Conservation (phyloP, 92 coral and sea anemone genomes). For the Micromussa lordhowensis region DNA sequence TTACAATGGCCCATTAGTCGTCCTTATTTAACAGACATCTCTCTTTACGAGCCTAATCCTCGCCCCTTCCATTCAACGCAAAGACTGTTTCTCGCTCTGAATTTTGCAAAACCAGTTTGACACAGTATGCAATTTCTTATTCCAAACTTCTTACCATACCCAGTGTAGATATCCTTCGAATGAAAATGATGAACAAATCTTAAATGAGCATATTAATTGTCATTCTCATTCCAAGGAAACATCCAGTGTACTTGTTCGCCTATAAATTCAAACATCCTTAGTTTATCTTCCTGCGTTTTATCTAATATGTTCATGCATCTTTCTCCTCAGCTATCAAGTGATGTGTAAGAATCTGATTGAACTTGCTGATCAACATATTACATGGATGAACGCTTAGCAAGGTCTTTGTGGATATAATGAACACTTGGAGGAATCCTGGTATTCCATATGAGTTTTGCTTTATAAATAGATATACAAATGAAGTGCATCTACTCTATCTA, state of each 20-base stretch:
- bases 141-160: no score
- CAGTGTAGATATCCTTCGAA: no score
- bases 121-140: neutral
- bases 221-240: neutral
- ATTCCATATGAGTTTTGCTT: neutral
- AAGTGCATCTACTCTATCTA: neutral
- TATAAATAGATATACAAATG: neutral
- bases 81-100: neutral
- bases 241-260: neutral
- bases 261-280: neutral
- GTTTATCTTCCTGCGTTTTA: neutral
- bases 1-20: neutral
- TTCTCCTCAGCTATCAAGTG: slow-evolving; percentile 7
- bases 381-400: neutral
- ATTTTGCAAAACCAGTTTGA: neutral
- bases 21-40: neutral
- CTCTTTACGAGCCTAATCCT: neutral
- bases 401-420: neutral
- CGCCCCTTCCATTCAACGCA: neutral
- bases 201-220: no score
- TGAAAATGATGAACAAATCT: no score
- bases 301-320: neutral
- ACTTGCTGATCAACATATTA: neutral
- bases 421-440: neutral
- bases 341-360: neutral